Evolutionary conservation across 2,888 invertebrate genomes (phyloP).

Genomic region (Mactromeris polynyma): DNA sequence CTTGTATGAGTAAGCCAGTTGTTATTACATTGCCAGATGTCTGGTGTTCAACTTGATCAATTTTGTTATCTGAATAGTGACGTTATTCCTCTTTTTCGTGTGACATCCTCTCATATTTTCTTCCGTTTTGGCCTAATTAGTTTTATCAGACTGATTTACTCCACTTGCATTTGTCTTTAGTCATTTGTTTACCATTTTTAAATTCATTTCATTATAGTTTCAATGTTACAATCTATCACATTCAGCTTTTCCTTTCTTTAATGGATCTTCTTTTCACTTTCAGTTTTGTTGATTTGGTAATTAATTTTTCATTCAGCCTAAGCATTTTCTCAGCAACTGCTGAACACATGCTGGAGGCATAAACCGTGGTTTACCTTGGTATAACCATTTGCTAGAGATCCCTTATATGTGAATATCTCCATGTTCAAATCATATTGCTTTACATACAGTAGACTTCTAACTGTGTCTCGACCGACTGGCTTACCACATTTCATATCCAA

Average conservation of each 20-base stretch:
- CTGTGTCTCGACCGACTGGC: neutral
- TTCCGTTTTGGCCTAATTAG: neutral
- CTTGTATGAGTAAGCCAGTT: too few species aligned
- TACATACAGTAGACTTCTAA: neutral
- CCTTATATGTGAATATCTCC: neutral
- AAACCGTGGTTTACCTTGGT: neutral
- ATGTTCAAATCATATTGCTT: neutral
- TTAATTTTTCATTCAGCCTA: neutral
- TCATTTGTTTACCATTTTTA: neutral
- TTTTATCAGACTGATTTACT: neutral
- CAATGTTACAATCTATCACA: neutral
- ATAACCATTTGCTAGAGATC: neutral
- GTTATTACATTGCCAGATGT: too few species aligned
- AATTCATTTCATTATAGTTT: neutral
- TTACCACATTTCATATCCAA: too few species aligned
- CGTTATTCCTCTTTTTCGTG: too few species aligned
- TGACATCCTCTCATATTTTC: too few species aligned
- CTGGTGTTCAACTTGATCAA: too few species aligned
- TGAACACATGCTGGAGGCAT: neutral
- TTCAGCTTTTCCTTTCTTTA: neutral
- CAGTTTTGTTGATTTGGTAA: constrained; percentile 9
- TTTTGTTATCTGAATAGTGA: too few species aligned
- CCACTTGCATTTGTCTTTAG: neutral
- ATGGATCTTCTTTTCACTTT: neutral
- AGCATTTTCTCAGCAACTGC: neutral